Conservation (phyloP, 2,797 vertebrate genomes). For the Cossypha dichroa region DNA sequence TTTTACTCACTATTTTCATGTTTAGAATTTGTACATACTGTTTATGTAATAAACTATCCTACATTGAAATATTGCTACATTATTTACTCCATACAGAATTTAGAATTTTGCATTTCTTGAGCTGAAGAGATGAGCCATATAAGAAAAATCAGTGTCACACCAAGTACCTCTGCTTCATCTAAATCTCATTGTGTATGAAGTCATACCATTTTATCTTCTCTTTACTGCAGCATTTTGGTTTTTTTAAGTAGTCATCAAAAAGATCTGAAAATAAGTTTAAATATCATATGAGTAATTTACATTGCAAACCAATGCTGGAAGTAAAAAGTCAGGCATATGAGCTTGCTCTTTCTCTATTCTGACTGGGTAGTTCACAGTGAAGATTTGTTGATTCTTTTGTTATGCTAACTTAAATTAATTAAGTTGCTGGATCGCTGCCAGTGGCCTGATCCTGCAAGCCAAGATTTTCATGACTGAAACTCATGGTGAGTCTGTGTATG, state of each 20-base stretch:
- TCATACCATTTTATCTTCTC: neutral
- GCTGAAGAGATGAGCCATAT: neutral
- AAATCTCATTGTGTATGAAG: neutral
- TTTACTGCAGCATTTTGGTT: neutral
- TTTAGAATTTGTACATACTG: slow-evolving; percentile 92
- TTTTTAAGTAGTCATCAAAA: neutral
- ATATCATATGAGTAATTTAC: neutral
- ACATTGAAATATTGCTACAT: neutral
- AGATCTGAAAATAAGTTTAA: neutral
- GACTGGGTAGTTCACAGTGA: neutral
- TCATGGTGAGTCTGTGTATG: neutral
- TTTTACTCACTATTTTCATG: slow-evolving; percentile 86
- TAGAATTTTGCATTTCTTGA: neutral
- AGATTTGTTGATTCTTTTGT: neutral
- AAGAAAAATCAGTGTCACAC: neutral
- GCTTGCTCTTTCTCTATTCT: neutral
- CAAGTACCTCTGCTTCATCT: neutral
- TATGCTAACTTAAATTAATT: neutral
- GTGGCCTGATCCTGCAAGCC: neutral
- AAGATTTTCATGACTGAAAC: neutral
- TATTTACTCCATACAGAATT: neutral
- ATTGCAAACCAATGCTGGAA: neutral
- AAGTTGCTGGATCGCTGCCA: neutral
- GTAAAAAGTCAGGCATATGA: neutral
- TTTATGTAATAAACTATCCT: slow-evolving; percentile 90